phyloP scores from a whole-genome alignment of 1,140 invertebrate genomes.

The Bombus waltoni region DNA sequence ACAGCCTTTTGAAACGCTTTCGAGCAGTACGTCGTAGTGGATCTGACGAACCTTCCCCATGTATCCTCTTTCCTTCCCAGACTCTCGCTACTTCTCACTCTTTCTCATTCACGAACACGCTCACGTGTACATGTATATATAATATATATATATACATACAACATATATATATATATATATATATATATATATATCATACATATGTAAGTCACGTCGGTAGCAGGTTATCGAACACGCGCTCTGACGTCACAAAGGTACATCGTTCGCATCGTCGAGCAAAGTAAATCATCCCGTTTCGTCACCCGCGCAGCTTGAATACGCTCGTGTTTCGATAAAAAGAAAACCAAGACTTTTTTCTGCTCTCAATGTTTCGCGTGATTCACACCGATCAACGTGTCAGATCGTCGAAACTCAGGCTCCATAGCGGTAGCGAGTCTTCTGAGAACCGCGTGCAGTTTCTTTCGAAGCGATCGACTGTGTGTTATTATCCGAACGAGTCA shows the following conservation, averaged over 20 bases:
- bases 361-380: background rate
- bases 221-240: constrained; percentile 78
- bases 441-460: background rate
- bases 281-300: constrained; percentile 74
- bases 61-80: background rate
- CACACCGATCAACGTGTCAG: background rate
- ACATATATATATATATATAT: constrained; percentile 51
- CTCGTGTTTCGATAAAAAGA: constrained; percentile 29
- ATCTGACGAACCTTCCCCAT: constrained; percentile 17
- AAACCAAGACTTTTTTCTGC: background rate
- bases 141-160: constrained; percentile 49
- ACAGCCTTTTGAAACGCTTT: constrained; percentile 61
- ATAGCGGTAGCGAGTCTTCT: background rate
- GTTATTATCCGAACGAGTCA: constrained; percentile 41
- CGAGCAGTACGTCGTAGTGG: constrained; percentile 17
- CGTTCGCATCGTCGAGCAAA: constrained; percentile 79
- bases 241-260: constrained; percentile 80
- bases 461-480: constrained; percentile 4
- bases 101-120: constrained; percentile 47
- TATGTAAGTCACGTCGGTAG: constrained; percentile 68
- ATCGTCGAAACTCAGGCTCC: background rate
- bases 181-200: constrained; percentile 7
- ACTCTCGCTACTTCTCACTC: constrained; percentile 25
- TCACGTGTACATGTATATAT: constrained; percentile 30
- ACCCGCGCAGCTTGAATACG: constrained; percentile 60